These are phyloP conservation scores for Psilopogon haemacephalus DNA, from an alignment of 2,113 vertebrate species.

Conservation along the genomic window DNA sequence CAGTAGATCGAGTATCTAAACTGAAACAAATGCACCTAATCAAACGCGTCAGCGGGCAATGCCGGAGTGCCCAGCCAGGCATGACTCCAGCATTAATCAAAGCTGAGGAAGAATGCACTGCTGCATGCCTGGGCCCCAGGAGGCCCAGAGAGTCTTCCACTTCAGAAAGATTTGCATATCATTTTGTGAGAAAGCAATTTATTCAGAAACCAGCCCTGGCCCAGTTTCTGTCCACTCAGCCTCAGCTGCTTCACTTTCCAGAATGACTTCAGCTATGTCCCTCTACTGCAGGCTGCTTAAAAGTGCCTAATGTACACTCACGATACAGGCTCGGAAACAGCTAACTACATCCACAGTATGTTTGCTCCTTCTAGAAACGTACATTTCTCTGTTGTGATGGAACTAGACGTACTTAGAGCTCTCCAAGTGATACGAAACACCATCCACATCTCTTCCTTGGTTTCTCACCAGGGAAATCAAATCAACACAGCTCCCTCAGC, in stretches of 20 bases:
- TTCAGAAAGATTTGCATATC: neutral
- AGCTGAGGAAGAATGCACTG: neutral
- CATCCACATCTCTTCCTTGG: neutral
- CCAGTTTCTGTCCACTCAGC: neutral
- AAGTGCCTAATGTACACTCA: neutral
- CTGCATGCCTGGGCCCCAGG: neutral
- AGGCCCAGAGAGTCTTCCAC: neutral
- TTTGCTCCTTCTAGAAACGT: neutral
- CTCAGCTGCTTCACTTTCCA: neutral
- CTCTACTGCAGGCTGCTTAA: neutral
- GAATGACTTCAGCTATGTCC: neutral
- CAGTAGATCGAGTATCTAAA: neutral
- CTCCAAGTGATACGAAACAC: neutral
- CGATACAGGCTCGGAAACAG: neutral
- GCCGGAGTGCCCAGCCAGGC: neutral
- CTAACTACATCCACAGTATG: neutral
- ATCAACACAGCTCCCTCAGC: neutral
- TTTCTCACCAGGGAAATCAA: neutral
- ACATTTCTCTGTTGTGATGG: neutral
- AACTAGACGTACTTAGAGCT: neutral
- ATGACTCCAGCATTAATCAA: neutral
- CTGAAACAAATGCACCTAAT: constrained; percentile 29
- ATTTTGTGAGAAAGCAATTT: neutral
- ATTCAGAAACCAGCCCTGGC: neutral
- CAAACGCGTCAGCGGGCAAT: neutral